phyloP scores from a whole-genome alignment of 2,888 invertebrate genomes.

The Anoncus sp. region DNA sequence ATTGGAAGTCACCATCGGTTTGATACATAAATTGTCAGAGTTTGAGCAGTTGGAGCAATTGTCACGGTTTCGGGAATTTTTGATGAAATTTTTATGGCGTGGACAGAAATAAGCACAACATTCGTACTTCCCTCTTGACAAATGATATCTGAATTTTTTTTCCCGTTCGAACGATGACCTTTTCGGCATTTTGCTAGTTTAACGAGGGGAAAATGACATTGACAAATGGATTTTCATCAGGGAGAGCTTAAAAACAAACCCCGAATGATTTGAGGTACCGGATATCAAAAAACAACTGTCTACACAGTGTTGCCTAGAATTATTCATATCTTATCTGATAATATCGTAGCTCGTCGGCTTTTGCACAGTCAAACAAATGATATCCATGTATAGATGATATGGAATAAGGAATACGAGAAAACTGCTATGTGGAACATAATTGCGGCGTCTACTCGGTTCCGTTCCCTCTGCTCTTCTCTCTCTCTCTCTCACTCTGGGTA shows the following conservation, averaged over 20 bases:
- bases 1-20: slow-evolving; percentile 14
- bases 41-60: no score
- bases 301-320: not conserved
- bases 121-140: no score
- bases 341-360: not conserved
- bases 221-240: not conserved
- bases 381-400: not conserved
- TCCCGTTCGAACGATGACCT: not conserved
- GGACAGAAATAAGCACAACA: no score
- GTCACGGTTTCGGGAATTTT: no score
- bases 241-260: not conserved
- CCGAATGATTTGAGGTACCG: slow-evolving; percentile 5
- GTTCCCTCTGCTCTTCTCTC: not conserved
- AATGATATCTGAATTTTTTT: no score
- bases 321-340: not conserved
- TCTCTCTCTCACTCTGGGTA: no score
- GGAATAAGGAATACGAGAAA: slow-evolving; percentile 3
- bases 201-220: not conserved
- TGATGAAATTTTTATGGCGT: no score
- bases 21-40: slow-evolving; percentile 1
- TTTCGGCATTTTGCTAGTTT: not conserved
- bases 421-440: slow-evolving; percentile 12
- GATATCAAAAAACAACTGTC: not conserved
- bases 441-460: slow-evolving; percentile 16
- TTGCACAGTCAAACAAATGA: no score